Percentiles rank a stretch among this genome's conserved stretches.
Evolutionary conservation across 1,140 invertebrate species (phyloP).

Genomic region (Saccostrea cuccullata): DNA sequence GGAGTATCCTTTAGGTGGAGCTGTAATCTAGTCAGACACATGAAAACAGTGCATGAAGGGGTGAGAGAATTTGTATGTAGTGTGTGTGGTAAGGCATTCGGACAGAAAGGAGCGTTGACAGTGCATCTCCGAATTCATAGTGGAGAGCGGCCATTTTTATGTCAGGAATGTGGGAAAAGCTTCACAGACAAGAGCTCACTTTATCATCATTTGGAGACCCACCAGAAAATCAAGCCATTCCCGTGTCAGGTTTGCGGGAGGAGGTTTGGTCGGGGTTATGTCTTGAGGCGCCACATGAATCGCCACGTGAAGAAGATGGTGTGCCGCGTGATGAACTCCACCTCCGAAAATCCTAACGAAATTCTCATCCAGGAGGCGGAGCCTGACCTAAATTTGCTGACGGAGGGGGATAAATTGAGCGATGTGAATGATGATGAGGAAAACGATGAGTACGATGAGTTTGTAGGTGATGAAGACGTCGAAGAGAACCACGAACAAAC

Average conservation of each 20-base stretch:
- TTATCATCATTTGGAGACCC: slow-evolving; percentile 8
- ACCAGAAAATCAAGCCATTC: slow-evolving; percentile 43
- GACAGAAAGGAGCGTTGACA: slow-evolving; percentile 33
- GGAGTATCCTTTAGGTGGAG: slow-evolving; percentile 45
- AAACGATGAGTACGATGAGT: slow-evolving; percentile 13
- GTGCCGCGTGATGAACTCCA: neutral
- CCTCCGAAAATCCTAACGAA: neutral
- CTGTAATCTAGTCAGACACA: slow-evolving; percentile 46
- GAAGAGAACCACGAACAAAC: neutral
- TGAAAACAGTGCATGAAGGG: slow-evolving; percentile 28
- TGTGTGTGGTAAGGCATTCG: slow-evolving; percentile 49
- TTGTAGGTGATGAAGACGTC: neutral
- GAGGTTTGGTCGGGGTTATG: slow-evolving; percentile 58
- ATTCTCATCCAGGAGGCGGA: neutral
- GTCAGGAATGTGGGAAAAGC: slow-evolving; percentile 85
- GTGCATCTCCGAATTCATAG: slow-evolving; percentile 81
- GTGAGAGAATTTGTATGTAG: slow-evolving; percentile 42
- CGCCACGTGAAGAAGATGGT: slow-evolving; percentile 3
- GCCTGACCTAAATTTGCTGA: neutral
- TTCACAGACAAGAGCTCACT: slow-evolving; percentile 9
- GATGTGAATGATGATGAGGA: slow-evolving; percentile 19
- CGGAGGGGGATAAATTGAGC: neutral
- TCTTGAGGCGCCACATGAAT: slow-evolving; percentile 41
- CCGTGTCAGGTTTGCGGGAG: slow-evolving; percentile 60
- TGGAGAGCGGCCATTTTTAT: slow-evolving; percentile 92